These are phyloP conservation scores for Apomyelois bistriatella DNA, from an alignment of 2,888 invertebrate species.

Conservation along the genomic window DNA sequence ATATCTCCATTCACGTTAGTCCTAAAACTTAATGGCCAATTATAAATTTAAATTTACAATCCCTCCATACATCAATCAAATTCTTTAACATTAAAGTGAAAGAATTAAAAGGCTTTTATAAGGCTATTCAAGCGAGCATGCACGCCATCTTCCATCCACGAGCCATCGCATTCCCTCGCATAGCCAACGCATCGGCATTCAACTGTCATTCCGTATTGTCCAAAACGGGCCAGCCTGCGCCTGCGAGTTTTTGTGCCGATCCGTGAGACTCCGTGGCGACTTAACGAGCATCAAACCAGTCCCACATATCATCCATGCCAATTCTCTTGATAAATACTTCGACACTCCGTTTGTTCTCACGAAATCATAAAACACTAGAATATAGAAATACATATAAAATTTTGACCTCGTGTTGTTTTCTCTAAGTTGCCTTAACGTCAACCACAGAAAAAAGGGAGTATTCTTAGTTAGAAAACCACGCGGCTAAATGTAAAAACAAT, in stretches of 20 bases:
- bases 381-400: neutral
- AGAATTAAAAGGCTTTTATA: neutral
- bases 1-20: too few relatives aligned
- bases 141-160: neutral
- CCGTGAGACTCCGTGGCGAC: conserved; percentile 30
- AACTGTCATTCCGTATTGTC: conserved; percentile 10
- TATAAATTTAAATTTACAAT: neutral
- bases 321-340: conserved; percentile 65
- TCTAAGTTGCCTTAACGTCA: too few relatives aligned
- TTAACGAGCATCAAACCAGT: conserved; percentile 72
- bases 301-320: conserved; percentile 64
- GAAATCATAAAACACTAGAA: conserved; percentile 18
- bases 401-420: too few relatives aligned
- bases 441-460: too few relatives aligned
- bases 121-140: conserved; percentile 1
- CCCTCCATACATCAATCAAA: neutral
- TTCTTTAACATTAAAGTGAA: neutral
- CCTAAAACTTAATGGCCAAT: too few relatives aligned
- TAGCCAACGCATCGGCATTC: neutral
- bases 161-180: conserved; percentile 24
- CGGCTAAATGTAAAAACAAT: too few relatives aligned
- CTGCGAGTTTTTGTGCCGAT: conserved; percentile 27
- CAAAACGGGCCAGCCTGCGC: conserved; percentile 57
- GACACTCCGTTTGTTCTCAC: conserved; percentile 50
- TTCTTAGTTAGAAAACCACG: too few relatives aligned